Evolutionary conservation across 64 coral and sea anemone species (phyloP).

Genomic region (Pachyseris speciosa): DNA sequence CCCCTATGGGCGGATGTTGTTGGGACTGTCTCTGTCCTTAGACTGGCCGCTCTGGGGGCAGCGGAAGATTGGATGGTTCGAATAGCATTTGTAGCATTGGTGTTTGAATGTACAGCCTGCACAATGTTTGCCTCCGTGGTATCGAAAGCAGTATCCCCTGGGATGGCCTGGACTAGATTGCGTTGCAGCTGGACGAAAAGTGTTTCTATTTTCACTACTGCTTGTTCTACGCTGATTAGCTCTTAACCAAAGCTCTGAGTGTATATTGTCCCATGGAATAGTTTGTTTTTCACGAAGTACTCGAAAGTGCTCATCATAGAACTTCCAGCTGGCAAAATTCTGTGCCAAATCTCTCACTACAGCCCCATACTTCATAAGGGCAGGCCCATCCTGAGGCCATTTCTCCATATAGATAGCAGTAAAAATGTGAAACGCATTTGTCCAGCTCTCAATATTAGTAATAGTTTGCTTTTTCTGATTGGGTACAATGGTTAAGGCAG

Average conservation of each 20-base stretch:
- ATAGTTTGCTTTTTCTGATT: conserved; percentile 14
- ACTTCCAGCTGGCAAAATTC: conserved; percentile 32
- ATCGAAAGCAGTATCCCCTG: neutral
- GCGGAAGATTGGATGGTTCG: neutral
- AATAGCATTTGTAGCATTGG: conserved; percentile 10
- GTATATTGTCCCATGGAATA: conserved; percentile 32
- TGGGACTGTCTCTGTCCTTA: neutral
- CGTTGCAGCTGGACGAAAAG: neutral
- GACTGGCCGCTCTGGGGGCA: neutral
- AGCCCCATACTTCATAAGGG: conserved; percentile 64
- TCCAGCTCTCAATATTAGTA: neutral
- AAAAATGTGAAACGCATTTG: conserved; percentile 54
- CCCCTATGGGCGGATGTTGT: neutral
- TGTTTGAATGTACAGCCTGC: conserved; percentile 25
- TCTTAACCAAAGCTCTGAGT: conserved; percentile 33
- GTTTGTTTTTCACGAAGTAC: neutral
- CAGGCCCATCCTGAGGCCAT: conserved; percentile 14
- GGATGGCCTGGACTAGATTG: neutral
- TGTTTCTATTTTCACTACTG: no score
- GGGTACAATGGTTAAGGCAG: neutral
- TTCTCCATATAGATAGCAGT: neutral
- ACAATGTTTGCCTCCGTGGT: neutral
- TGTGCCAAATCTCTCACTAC: conserved; percentile 39
- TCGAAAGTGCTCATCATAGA: conserved; percentile 61
- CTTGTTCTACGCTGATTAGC: neutral